These are phyloP conservation scores for Atrina japonica DNA, from an alignment of 2,888 invertebrate genomes.

Conservation along the genomic window DNA sequence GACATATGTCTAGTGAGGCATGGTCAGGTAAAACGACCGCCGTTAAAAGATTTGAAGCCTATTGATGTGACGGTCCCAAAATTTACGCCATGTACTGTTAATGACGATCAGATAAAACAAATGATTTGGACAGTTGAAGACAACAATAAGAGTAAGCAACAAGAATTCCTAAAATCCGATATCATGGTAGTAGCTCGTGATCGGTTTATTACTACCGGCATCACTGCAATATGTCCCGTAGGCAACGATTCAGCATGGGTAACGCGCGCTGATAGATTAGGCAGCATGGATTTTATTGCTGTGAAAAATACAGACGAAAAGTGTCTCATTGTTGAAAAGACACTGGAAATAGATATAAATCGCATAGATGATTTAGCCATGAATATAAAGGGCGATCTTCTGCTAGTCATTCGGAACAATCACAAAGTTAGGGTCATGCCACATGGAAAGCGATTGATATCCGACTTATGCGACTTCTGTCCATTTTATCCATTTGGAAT, in stretches of 20 bases:
- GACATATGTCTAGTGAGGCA: too few relatives aligned
- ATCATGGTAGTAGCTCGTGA: not conserved
- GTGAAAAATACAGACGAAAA: too few relatives aligned
- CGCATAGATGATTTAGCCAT: slow-evolving; percentile 5
- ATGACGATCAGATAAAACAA: too few relatives aligned
- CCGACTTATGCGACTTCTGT: not conserved
- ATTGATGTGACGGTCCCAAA: too few relatives aligned
- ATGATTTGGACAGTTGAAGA: too few relatives aligned
- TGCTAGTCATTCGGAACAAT: slow-evolving; percentile 5
- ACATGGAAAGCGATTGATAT: not conserved
- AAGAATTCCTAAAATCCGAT: not conserved
- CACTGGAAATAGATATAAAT: slow-evolving; percentile 1
- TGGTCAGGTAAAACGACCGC: too few relatives aligned
- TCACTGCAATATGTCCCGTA: slow-evolving; percentile 9
- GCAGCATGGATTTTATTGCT: not conserved
- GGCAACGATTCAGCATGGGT: not conserved
- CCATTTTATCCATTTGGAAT: slow-evolving; percentile 10
- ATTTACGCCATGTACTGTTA: too few relatives aligned
- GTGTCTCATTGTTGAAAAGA: not conserved
- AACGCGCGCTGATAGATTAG: not conserved
- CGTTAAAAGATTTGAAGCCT: too few relatives aligned
- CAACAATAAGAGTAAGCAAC: too few relatives aligned
- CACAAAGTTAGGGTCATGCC: not conserved
- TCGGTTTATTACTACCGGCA: slow-evolving; percentile 1
- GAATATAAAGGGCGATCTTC: not conserved